Evolutionary conservation across 1,140 invertebrate species (phyloP).

Genomic region (Chymomyza costata): DNA sequence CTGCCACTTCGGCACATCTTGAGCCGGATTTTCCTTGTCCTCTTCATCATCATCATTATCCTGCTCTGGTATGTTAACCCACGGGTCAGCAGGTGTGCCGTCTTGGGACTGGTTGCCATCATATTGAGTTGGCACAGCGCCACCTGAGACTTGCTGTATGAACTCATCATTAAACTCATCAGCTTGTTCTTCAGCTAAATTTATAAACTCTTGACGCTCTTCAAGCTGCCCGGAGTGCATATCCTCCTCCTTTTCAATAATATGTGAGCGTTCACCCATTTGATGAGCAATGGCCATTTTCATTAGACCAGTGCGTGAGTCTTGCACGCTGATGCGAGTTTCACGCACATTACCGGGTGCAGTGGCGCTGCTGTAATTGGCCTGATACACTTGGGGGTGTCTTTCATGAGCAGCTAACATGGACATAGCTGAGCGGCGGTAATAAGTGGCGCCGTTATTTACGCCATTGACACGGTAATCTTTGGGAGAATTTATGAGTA

Average conservation of each 20-base stretch:
- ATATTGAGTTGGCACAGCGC: constrained; percentile 4
- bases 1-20: too few relatives aligned
- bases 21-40: too few relatives aligned
- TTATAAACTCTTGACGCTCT: constrained; percentile 91
- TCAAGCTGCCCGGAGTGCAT: constrained; percentile 85
- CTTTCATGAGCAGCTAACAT: constrained; percentile 86
- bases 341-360: constrained; percentile 91
- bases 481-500: background rate
- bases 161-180: constrained; percentile 85
- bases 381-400: constrained; percentile 87
- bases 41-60: constrained; percentile 28
- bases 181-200: constrained; percentile 91
- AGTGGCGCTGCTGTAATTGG: constrained; percentile 85
- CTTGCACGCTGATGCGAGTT: constrained; percentile 87
- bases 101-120: background rate
- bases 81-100: constrained; percentile 47
- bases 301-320: constrained; percentile 87
- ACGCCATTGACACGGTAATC: constrained; percentile 28
- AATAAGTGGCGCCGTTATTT: constrained; percentile 77
- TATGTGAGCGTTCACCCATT: constrained; percentile 90
- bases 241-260: constrained; percentile 90
- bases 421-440: constrained; percentile 83
- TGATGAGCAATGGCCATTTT: constrained; percentile 94
- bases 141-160: constrained; percentile 76
- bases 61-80: constrained; percentile 18